Evolutionary conservation across 2,797 vertebrate species (phyloP).

Genomic region (Clamator glandarius): DNA sequence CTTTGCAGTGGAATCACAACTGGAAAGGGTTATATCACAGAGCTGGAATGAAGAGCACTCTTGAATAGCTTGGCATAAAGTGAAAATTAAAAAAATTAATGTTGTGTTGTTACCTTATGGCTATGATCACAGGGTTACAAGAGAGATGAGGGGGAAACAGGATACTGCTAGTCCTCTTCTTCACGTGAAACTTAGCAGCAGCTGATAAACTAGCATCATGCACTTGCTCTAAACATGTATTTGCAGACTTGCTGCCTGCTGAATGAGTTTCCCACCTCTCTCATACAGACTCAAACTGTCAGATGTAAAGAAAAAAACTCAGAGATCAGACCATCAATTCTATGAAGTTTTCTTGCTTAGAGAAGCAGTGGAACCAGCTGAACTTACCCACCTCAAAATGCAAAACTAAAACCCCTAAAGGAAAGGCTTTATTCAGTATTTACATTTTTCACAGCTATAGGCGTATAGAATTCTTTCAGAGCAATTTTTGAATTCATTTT

Average conservation of each 20-base stretch:
- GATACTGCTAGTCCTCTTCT: rapidly evolving
- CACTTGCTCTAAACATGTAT: neutral
- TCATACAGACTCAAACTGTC: neutral
- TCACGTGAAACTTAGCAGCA: neutral
- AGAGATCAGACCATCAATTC: rapidly evolving
- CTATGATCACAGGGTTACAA: rapidly evolving
- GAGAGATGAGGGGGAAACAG: rapidly evolving
- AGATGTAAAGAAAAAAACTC: neutral
- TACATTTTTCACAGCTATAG: neutral
- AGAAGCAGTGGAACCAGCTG: neutral
- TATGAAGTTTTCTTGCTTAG: neutral
- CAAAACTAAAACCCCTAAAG: neutral
- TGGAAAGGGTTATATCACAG: neutral
- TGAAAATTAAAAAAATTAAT: neutral
- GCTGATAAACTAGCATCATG: neutral
- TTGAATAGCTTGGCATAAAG: neutral
- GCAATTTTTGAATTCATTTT: neutral
- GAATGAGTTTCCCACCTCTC: neutral
- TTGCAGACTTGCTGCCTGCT: neutral
- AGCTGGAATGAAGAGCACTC: neutral
- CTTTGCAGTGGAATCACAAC: neutral
- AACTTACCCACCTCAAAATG: neutral
- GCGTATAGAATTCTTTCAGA: neutral
- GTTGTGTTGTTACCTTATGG: neutral
- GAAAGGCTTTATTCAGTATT: neutral